Evolutionary conservation across 92 coral and sea anemone genomes (phyloP), one percentile per base, ranked within the genome.

Genomic region (Chrysogorgia sp.): DNA sequence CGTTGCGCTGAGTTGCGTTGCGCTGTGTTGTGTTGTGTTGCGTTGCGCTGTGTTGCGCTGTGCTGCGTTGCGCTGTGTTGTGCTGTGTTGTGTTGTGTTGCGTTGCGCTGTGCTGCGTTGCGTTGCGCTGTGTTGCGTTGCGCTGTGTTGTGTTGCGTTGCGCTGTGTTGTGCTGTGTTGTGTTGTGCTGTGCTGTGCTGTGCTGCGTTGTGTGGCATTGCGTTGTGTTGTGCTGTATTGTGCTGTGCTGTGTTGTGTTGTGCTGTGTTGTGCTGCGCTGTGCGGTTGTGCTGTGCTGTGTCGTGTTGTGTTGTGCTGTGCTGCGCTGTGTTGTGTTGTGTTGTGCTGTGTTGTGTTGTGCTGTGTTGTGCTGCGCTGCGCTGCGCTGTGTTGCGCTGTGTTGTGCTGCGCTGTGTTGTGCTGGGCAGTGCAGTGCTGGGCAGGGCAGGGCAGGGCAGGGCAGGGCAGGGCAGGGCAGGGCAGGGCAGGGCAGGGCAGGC

Each of bases 331-430:
- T 8, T n/a, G n/a, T n/a, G 50, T 43, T 8, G 50, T 17, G 17
- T 43, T 43, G 50, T 17, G 17, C 50, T 43, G 50, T 43, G 50
- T 17, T 43, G 50, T 43, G 50, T 43, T 43, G 9, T 43, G 50
- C 9, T 43, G 50, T 43, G 50, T 17, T 8, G 10, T 43, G 50
- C 50, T 43, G 50, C 50, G 50, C 50, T 43, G 50, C 17, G 50
- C 17, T 43, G 50, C 17, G 50, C 50, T 43, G 50, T 43, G 50
- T 17, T 43, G 50, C 50, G 17, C 50, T 43, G 50, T 43, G 50
- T 43, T 43, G 50, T 43, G 50, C 50, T 43, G 50, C 50, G 50
- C 50, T 43, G 50, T 43, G 50, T 43, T 43, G 50, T 43, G 50
- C 50, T 43, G 50, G 9, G 50, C 17, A 8, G 50, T 43, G 50